Conservation (phyloP, 2,113 vertebrate genomes). For the Neolamprologus brichardi region DNA sequence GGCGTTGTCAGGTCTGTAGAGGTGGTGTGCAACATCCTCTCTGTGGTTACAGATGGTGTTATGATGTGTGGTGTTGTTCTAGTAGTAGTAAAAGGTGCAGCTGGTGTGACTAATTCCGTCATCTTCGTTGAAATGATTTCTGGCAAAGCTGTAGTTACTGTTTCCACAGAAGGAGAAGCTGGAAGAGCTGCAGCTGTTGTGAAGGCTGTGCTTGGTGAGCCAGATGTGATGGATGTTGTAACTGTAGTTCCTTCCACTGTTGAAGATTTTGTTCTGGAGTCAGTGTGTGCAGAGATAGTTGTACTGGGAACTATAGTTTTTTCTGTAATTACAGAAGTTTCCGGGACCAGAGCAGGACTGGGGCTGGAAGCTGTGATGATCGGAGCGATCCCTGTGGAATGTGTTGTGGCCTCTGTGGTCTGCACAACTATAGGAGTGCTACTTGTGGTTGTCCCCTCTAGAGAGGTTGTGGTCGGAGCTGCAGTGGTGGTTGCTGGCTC, state of each 20-base stretch:
- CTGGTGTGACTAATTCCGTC: slow-evolving; percentile 21
- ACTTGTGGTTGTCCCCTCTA: neutral
- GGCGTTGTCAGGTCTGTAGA: slow-evolving; percentile 11
- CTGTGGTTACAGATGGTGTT: slow-evolving; percentile 3
- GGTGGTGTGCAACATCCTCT: neutral
- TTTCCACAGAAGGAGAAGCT: neutral
- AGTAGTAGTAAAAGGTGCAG: slow-evolving; percentile 22
- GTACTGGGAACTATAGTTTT: slow-evolving; percentile 17
- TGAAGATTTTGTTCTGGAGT: slow-evolving; percentile 13
- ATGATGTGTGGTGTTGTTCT: slow-evolving; percentile 22
- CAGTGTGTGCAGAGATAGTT: neutral
- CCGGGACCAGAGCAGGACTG: neutral
- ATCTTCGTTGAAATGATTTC: slow-evolving; percentile 3
- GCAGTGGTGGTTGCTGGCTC: neutral
- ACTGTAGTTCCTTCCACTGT: slow-evolving; percentile 1
- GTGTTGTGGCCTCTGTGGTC: slow-evolving; percentile 29
- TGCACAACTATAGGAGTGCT: neutral
- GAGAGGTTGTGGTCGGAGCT: neutral
- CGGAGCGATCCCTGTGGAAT: neutral
- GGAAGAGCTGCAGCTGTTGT: neutral
- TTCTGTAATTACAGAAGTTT: neutral
- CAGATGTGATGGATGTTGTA: neutral
- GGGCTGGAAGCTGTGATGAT: slow-evolving; percentile 12
- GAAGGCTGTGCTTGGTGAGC: slow-evolving; percentile 16
- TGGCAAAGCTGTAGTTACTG: neutral